Conservation (phyloP, 1,140 invertebrate genomes). For the Pectinophora gossypiella region DNA sequence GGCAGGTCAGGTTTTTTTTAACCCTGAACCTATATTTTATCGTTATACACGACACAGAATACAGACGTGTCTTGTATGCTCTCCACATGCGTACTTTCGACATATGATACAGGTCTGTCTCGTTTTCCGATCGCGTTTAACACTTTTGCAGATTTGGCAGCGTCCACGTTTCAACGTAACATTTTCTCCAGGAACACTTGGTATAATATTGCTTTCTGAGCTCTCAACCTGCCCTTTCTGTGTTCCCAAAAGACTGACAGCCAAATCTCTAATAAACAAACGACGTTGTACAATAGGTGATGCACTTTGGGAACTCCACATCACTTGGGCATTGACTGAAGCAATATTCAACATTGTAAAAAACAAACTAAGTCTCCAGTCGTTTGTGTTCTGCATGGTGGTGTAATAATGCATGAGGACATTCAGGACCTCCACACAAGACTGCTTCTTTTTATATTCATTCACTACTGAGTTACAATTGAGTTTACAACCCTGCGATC, state of each 20-base stretch:
- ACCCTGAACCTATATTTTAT: too few relatives aligned
- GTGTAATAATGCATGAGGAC: slow-evolving; percentile 69
- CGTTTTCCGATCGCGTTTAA: background rate
- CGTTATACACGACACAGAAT: too few relatives aligned
- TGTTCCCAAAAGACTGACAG: slow-evolving; percentile 53
- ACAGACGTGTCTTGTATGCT: background rate
- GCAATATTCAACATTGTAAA: slow-evolving; percentile 73
- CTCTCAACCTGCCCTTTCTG: too few relatives aligned
- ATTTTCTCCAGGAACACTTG: too few relatives aligned
- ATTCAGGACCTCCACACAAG: slow-evolving; percentile 63
- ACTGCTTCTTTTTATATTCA: slow-evolving; percentile 59
- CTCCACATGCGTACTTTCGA: background rate
- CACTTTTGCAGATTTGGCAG: too few relatives aligned
- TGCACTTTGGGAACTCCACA: slow-evolving; percentile 48
- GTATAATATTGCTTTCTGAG: too few relatives aligned
- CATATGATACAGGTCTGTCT: background rate
- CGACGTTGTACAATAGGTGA: slow-evolving; percentile 45
- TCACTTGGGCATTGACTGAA: slow-evolving; percentile 69
- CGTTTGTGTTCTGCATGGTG: slow-evolving; percentile 61
- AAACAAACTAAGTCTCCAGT: slow-evolving; percentile 74
- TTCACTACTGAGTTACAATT: slow-evolving; percentile 39
- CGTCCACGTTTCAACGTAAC: too few relatives aligned
- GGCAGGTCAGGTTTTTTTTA: too few relatives aligned
- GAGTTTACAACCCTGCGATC: too few relatives aligned
- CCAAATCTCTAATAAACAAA: slow-evolving; percentile 57